Conservation (phyloP, 2,797 vertebrate genomes). For the Sibirionetta formosa region DNA sequence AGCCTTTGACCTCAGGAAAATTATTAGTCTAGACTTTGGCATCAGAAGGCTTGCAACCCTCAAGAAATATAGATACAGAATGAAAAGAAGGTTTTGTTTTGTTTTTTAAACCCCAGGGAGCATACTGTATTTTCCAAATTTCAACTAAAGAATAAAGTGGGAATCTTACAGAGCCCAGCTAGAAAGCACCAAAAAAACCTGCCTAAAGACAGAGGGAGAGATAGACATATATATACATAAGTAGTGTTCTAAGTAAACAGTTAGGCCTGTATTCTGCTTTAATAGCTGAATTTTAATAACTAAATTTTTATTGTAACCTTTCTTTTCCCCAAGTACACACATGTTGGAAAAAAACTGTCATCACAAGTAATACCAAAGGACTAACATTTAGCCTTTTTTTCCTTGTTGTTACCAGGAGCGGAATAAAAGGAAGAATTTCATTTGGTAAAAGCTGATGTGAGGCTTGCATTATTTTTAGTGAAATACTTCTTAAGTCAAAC, state of each 20-base stretch:
- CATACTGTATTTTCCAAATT: background rate
- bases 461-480: background rate
- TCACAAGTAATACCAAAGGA: background rate
- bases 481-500: slow-evolving; percentile 10
- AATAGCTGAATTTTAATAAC: background rate
- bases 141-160: background rate
- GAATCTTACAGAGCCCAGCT: background rate
- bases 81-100: background rate
- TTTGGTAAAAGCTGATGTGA: slow-evolving; percentile 4
- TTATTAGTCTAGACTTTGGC: background rate
- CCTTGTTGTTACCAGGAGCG: background rate
- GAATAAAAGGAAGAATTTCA: background rate
- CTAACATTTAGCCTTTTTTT: background rate
- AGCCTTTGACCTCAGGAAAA: background rate
- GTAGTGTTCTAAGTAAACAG: background rate
- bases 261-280: background rate
- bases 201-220: background rate
- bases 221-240: background rate
- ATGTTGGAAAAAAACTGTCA: background rate
- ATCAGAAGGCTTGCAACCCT: background rate
- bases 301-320: background rate
- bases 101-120: background rate
- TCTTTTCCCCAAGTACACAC: background rate
- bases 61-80: background rate
- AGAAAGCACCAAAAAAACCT: background rate